Conservation (phyloP, 2,888 invertebrate species). For the Tachystola acroxantha region DNA sequence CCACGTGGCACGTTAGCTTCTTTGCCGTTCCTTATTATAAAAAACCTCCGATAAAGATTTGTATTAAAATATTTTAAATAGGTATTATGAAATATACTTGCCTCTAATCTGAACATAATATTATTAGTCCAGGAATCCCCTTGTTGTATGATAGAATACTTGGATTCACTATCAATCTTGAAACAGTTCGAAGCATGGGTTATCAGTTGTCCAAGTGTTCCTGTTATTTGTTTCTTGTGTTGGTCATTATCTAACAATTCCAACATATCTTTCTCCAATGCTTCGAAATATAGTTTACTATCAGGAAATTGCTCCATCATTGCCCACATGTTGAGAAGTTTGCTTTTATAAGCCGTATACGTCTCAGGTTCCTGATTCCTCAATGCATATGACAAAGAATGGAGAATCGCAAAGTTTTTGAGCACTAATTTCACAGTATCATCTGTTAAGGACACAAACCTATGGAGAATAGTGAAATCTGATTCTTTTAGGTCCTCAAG, state of each 20-base stretch:
- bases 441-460: slow-evolving; percentile 14
- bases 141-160: slow-evolving; percentile 20
- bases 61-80: too few relatives aligned
- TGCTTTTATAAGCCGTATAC: not conserved
- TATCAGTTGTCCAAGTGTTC: not conserved
- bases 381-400: slow-evolving; percentile 32
- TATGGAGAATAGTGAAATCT: slow-evolving; percentile 28
- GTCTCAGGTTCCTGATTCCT: slow-evolving; percentile 25
- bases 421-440: slow-evolving; percentile 23
- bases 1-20: too few relatives aligned
- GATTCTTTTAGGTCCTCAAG: slow-evolving; percentile 34
- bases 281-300: not conserved
- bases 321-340: not conserved
- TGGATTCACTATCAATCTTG: slow-evolving; percentile 13
- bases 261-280: not conserved
- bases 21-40: too few relatives aligned
- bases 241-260: not conserved
- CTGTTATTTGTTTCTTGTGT: not conserved
- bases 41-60: too few relatives aligned
- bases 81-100: slow-evolving; percentile 14
- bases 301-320: not conserved
- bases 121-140: slow-evolving; percentile 30
- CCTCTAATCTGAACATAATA: slow-evolving; percentile 22
- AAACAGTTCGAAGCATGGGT: not conserved
- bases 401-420: slow-evolving; percentile 29